Percentiles rank a stretch among this genome's conserved stretches.
Conservation (phyloP, 2,888 invertebrate species). For the Lasioglossum figueresi region DNA sequence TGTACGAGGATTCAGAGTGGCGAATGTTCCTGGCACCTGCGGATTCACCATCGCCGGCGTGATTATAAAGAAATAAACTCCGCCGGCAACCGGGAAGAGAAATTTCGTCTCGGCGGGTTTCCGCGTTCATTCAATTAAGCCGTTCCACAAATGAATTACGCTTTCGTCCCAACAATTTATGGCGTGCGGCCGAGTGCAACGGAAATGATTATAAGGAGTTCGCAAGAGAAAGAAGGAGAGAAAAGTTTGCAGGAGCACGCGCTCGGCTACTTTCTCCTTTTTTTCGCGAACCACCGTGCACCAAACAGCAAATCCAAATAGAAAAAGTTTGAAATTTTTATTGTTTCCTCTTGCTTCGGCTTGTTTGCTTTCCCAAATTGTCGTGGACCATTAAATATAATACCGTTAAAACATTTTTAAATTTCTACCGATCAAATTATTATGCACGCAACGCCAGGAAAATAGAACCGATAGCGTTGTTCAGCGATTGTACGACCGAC, state of each 20-base stretch:
- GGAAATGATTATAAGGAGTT: conserved; percentile 24
- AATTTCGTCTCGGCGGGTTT: neutral
- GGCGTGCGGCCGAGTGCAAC: neutral
- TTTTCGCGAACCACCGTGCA: neutral
- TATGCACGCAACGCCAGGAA: neutral
- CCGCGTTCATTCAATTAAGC: conserved; percentile 38
- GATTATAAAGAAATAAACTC: conserved; percentile 9
- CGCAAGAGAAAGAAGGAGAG: neutral
- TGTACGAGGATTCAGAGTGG: neutral
- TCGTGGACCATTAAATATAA: too few relatives aligned
- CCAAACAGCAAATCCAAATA: neutral
- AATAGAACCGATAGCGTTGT: conserved; percentile 19
- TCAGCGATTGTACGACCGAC: conserved; percentile 25
- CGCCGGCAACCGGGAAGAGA: neutral
- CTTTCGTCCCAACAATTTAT: conserved; percentile 26
- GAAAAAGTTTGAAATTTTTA: neutral
- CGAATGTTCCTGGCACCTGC: neutral
- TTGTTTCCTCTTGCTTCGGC: neutral
- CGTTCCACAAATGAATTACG: conserved; percentile 21
- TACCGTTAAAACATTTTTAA: too few relatives aligned
- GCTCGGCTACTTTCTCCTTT: neutral
- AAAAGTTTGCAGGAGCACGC: conserved; percentile 1
- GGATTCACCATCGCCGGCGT: conserved; percentile 2
- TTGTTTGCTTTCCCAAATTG: neutral
- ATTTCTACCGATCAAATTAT: too few relatives aligned